Conservation (phyloP, 2,797 vertebrate species). For the Enoplosus armatus region DNA sequence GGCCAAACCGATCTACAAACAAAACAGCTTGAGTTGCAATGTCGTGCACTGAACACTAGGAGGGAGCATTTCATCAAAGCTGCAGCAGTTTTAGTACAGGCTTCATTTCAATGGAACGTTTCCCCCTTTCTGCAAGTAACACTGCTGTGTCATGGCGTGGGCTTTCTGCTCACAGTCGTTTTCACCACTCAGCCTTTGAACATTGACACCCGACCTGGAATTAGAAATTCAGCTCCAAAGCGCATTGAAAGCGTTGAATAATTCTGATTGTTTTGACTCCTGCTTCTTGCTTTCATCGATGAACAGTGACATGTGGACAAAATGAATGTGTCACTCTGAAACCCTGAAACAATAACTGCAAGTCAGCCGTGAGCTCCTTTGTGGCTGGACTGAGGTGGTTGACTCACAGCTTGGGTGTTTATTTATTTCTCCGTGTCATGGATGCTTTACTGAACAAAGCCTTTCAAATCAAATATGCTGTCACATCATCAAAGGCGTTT, state of each 20-base stretch:
- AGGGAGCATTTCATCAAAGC: constrained; percentile 56
- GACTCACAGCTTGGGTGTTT: background rate
- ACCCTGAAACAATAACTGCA: constrained; percentile 8
- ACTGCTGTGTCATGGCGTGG: background rate
- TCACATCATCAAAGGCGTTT: constrained; percentile 63
- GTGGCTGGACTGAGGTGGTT: background rate
- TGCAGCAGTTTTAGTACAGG: background rate
- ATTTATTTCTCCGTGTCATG: background rate
- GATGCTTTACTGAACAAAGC: constrained; percentile 20
- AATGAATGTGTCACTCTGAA: background rate
- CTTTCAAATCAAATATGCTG: constrained; percentile 57
- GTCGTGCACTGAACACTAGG: constrained; percentile 43
- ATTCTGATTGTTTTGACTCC: background rate
- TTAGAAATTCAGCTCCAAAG: background rate
- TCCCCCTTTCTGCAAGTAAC: background rate
- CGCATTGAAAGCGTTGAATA: background rate
- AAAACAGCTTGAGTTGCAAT: constrained; percentile 43
- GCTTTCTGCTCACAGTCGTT: background rate
- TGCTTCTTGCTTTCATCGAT: background rate
- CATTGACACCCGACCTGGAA: too few relatives aligned
- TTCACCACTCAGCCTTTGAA: background rate
- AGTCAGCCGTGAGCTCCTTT: background rate
- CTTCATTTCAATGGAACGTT: background rate
- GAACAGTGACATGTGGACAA: background rate
- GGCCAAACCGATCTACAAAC: background rate